Percentiles rank a stretch among this genome's conserved stretches.
Conservation (phyloP, 1,140 invertebrate genomes). For the Hyles vespertilio region DNA sequence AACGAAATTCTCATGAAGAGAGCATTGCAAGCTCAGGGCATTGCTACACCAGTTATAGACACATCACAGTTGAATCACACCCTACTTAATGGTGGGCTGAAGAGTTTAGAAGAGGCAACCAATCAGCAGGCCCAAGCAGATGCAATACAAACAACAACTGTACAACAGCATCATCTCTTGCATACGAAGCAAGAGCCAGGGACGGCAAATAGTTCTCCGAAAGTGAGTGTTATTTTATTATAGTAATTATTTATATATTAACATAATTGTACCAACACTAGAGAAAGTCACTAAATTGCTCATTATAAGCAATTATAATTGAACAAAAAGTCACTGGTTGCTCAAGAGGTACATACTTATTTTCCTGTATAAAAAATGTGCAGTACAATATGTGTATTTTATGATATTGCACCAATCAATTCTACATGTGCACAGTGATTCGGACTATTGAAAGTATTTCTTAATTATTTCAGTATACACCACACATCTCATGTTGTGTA, state of each 20-base stretch:
- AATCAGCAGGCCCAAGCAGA: conserved; percentile 75
- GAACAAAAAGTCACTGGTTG: too few relatives aligned
- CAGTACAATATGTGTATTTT: too few relatives aligned
- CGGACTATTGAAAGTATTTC: too few relatives aligned
- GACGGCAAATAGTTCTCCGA: conserved; percentile 77
- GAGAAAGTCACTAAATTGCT: too few relatives aligned
- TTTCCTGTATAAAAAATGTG: too few relatives aligned
- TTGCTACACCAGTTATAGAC: conserved; percentile 69
- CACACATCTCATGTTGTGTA: too few relatives aligned
- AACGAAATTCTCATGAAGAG: conserved; percentile 86
- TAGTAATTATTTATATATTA: not conserved
- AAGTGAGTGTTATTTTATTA: conserved; percentile 45
- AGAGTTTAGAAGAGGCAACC: conserved; percentile 70
- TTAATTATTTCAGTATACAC: too few relatives aligned
- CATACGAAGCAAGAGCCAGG: conserved; percentile 78
- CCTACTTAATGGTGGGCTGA: conserved; percentile 63
- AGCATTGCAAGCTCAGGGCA: conserved; percentile 73
- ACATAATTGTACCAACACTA: too few relatives aligned
- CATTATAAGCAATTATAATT: too few relatives aligned
- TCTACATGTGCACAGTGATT: too few relatives aligned
- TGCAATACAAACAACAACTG: conserved; percentile 59
- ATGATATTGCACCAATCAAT: too few relatives aligned
- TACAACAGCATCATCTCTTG: conserved; percentile 71
- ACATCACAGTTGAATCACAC: conserved; percentile 68
- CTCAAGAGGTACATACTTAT: too few relatives aligned